Percentiles rank a stretch among this genome's conserved stretches.
Conservation (phyloP, 2,797 vertebrate genomes). For the Macrochelys suwanniensis region DNA sequence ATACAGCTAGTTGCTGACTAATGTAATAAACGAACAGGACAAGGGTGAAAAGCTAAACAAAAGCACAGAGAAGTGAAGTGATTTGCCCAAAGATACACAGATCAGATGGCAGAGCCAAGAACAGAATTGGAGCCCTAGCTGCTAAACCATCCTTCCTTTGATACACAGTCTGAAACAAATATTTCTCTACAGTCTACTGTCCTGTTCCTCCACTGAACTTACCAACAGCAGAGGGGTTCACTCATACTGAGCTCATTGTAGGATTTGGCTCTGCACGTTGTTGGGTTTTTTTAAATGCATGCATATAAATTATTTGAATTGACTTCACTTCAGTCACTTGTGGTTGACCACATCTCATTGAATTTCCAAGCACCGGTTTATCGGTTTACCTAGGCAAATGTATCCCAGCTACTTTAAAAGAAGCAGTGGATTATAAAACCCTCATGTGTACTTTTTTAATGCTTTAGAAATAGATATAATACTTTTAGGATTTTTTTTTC, state of each 20-base stretch:
- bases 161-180: not conserved
- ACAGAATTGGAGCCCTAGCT: not conserved
- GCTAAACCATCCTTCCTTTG: not conserved
- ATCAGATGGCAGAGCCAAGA: not conserved
- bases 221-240: not conserved
- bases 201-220: not conserved
- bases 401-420: slow-evolving; percentile 52
- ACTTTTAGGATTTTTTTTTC: slow-evolving; percentile 35
- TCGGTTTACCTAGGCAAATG: slow-evolving; percentile 57
- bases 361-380: slow-evolving; percentile 11
- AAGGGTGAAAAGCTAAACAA: not conserved
- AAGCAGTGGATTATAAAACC: slow-evolving; percentile 24
- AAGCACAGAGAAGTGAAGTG: not conserved
- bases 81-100: not conserved
- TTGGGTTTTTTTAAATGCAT: not conserved
- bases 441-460: not conserved
- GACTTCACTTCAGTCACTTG: slow-evolving; percentile 4
- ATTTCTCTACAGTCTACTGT: not conserved
- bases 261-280: not conserved
- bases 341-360: not conserved
- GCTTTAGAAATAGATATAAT: slow-evolving; percentile 53
- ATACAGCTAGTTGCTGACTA: not conserved
- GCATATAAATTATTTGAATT: not conserved
- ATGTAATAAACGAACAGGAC: not conserved
- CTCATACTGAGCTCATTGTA: not conserved